phyloP scores from a whole-genome alignment of 2,888 invertebrate species.

The Lacanobia wlatinum region DNA sequence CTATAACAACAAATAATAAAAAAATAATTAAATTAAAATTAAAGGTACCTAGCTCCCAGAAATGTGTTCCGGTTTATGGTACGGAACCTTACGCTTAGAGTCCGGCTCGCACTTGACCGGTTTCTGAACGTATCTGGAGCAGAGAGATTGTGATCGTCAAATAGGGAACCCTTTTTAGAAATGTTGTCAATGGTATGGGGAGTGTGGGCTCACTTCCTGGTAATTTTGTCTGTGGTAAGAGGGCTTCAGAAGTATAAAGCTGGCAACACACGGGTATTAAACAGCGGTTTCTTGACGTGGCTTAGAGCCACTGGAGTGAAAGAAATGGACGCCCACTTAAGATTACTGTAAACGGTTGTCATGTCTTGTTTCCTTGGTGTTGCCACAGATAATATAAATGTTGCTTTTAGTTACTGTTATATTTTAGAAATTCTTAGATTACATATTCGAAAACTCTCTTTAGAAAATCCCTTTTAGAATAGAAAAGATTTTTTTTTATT shows the following conservation, averaged over 20 bases:
- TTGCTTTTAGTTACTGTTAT: neutral
- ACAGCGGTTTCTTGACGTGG: neutral
- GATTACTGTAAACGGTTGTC: neutral
- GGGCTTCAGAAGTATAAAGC: neutral
- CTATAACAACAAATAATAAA: too few species aligned
- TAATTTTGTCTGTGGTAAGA: neutral
- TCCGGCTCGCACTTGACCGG: too few species aligned
- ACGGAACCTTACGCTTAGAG: too few species aligned
- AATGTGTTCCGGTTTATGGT: too few species aligned
- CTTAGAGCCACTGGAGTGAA: too few species aligned
- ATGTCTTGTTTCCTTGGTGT: neutral
- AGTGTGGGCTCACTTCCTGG: neutral
- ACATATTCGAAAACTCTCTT: too few species aligned
- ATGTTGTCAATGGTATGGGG: neutral
- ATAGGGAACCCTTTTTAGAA: neutral
- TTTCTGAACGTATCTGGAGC: conserved; percentile 1
- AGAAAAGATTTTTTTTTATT: too few species aligned
- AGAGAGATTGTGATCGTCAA: neutral
- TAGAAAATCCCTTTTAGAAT: too few species aligned
- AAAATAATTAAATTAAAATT: too few species aligned
- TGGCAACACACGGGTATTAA: neutral
- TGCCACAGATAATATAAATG: too few species aligned
- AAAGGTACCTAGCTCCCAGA: too few species aligned
- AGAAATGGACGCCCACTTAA: neutral
- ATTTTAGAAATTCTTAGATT: too few species aligned